Evolutionary conservation across 2,797 vertebrate genomes (phyloP), one percentile per base, ranked within the genome.

Genomic region (Sebastes miniatus): DNA sequence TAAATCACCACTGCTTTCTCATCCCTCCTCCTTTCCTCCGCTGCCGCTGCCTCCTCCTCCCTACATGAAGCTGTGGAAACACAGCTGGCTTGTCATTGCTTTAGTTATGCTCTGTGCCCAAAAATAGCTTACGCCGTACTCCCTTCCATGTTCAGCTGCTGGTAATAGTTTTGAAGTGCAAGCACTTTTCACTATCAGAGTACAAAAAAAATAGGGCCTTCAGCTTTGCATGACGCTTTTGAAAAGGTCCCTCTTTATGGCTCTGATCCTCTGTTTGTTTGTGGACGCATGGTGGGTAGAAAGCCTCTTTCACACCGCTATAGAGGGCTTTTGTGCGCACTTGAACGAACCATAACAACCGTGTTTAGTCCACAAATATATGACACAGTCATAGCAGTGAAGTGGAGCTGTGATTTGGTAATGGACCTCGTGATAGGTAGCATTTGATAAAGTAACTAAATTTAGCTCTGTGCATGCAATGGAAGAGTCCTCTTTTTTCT

Each of bases 61-160:
- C 61, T 36, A n/a, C 67, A 65, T 43, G 76, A 87, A 91, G 84
- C 91, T 85, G 85, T 92, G 87, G 91, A 92, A 90, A 91, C 90
- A 86, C 91, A 93, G 93, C 92, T 93, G 92, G 88, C 82, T 86
- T 92, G 89, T 90, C 89, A 88, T 62, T 73, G 75, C 86, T 88
- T 84, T 61, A 85, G 77, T 91, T 89, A 65, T 78, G 25, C 76
- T 75, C 78, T 31, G 47, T 73, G 50, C 74, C 86, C 85, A 78
- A 85, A 91, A 93, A 92, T 91, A 91, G 87, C 86, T 43, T 62
- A 6, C 24, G n/a, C 72, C 6, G 5, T 58, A 77, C 78, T 78
- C 75, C 77, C 73, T 57, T 79, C 88, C 79, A 71, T 85, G 81
- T 87, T 88, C 76, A 57, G 65, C 71, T 81, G 70, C 85, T 81